These are phyloP conservation scores for Acrobasis suavella DNA, from an alignment of 2,888 invertebrate species.

Conservation along the genomic window DNA sequence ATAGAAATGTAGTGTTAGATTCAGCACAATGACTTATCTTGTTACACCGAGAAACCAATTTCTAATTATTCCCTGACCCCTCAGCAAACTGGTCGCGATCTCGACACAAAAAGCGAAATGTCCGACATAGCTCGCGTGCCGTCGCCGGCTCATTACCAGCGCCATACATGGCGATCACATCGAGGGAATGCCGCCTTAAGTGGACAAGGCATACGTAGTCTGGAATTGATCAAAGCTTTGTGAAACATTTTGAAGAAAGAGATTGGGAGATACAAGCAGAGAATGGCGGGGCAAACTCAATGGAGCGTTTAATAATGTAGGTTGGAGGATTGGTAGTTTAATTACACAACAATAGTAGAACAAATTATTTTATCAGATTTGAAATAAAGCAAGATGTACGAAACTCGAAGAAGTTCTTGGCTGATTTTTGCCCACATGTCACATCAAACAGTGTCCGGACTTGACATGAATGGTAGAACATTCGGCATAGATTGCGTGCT, in stretches of 20 bases:
- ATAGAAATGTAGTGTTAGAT: background rate
- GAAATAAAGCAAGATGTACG: too few relatives aligned
- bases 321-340: too few relatives aligned
- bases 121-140: constrained; percentile 38
- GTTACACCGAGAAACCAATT: background rate
- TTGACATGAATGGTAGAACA: constrained; percentile 28
- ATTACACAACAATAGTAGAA: too few relatives aligned
- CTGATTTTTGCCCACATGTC: too few relatives aligned
- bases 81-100: constrained; percentile 28
- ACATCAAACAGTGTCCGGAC: too few relatives aligned
- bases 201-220: background rate
- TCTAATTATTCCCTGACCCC: constrained; percentile 1
- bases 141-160: constrained; percentile 50
- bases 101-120: constrained; percentile 29
- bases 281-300: too few relatives aligned
- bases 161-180: constrained; percentile 49
- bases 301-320: too few relatives aligned
- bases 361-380: too few relatives aligned
- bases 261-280: too few relatives aligned
- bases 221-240: too few relatives aligned
- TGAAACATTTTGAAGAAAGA: too few relatives aligned
- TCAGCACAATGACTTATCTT: background rate
- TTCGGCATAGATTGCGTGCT: constrained; percentile 38
- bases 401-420: too few relatives aligned
- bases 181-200: constrained; percentile 18